phyloP scores from a whole-genome alignment of 2,797 vertebrate genomes.

The Rhinoraja longicauda region DNA sequence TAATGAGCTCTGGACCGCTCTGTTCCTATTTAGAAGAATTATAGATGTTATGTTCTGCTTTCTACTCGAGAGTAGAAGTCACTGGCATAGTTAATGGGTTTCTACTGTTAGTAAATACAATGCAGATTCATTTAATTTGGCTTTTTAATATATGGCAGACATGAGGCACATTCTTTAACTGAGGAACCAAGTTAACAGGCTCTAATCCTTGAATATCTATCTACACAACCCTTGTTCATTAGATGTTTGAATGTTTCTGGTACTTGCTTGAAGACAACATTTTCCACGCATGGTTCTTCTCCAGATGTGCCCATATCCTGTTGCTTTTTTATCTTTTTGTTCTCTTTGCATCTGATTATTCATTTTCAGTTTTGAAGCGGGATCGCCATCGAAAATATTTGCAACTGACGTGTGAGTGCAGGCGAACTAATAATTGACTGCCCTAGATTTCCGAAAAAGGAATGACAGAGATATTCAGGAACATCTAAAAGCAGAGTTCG shows the following conservation, averaged over 20 bases:
- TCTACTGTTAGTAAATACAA: neutral
- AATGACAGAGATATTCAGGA: no score
- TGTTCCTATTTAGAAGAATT: conserved; percentile 14
- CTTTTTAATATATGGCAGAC: neutral
- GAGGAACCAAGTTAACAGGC: neutral
- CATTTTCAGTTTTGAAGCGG: neutral
- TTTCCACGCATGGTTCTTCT: neutral
- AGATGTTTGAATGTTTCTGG: neutral
- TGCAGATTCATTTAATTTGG: neutral
- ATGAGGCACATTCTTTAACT: neutral
- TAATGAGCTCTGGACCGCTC: neutral
- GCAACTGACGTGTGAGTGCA: neutral
- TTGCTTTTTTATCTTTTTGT: neutral
- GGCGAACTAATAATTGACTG: neutral
- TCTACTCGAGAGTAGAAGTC: neutral
- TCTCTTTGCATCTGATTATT: neutral
- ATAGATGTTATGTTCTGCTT: neutral
- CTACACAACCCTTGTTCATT: neutral
- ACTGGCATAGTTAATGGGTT: neutral
- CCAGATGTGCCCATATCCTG: neutral
- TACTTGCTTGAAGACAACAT: neutral
- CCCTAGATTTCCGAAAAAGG: neutral
- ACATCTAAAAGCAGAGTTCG: no score
- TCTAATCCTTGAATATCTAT: neutral
- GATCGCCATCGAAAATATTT: neutral